These are phyloP conservation scores for Synergus japonicus DNA, from an alignment of 2,888 invertebrate species.

Conservation along the genomic window DNA sequence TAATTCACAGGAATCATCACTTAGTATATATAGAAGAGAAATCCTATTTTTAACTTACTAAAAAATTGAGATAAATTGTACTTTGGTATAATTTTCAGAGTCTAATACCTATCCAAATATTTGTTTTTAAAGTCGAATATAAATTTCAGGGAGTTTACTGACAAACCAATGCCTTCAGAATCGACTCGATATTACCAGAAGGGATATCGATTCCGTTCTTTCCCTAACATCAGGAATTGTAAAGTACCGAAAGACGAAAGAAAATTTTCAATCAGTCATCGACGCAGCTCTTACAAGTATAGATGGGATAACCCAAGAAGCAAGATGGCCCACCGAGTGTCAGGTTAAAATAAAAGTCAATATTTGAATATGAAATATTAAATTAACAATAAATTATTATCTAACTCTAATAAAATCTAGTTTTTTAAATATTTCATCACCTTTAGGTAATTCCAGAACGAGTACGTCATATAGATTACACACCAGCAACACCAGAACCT, in stretches of 20 bases:
- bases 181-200: conserved; percentile 60
- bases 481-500: conserved; percentile 86
- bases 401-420: neutral
- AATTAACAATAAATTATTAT: neutral
- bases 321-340: conserved; percentile 93
- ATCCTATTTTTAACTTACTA: neutral
- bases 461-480: conserved; percentile 87
- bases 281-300: conserved; percentile 57
- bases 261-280: conserved; percentile 60
- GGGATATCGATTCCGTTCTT: conserved; percentile 63
- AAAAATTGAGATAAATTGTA: neutral
- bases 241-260: conserved; percentile 64
- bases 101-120: neutral
- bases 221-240: conserved; percentile 61
- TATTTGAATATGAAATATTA: neutral
- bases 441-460: conserved; percentile 89
- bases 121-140: neutral
- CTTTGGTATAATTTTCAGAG: neutral
- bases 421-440: conserved; percentile 15
- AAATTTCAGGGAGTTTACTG: conserved; percentile 60
- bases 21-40: neutral
- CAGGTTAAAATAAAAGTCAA: conserved; percentile 80
- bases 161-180: conserved; percentile 63
- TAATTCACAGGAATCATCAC: neutral
- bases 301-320: conserved; percentile 82